phyloP scores from a whole-genome alignment of 2,797 vertebrate species.

The Tiaroga cobitis region DNA sequence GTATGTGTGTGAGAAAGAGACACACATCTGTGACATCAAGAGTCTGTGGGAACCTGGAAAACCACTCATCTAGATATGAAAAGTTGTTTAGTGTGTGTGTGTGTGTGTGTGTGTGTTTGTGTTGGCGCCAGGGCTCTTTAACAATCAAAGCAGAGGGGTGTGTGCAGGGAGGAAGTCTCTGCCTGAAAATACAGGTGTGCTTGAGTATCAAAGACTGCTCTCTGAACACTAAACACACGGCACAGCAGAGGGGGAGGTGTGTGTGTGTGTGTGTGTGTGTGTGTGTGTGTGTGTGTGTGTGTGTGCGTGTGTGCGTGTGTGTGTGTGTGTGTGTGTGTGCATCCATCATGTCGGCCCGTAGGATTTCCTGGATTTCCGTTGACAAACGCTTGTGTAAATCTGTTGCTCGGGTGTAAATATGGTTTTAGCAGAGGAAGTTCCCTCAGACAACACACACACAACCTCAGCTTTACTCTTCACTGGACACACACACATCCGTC shows the following conservation, averaged over 20 bases:
- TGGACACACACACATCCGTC: neutral
- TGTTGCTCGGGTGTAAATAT: constrained; percentile 45
- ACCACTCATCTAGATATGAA: neutral
- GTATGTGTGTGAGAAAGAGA: neutral
- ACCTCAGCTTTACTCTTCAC: too few species aligned
- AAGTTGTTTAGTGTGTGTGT: constrained; percentile 28
- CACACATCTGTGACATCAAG: neutral
- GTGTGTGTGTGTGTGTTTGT: constrained; percentile 74
- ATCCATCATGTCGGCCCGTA: neutral
- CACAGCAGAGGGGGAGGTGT: neutral
- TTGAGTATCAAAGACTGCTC: constrained; percentile 83
- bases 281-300: constrained; percentile 41
- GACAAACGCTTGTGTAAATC: constrained; percentile 49
- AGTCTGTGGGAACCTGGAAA: constrained; percentile 35
- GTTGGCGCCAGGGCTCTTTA: constrained; percentile 83
- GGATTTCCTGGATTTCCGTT: constrained; percentile 62
- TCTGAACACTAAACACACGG: constrained; percentile 72
- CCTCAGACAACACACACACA: constrained; percentile 6
- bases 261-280: constrained; percentile 47
- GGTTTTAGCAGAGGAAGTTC: constrained; percentile 56
- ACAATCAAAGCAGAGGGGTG: constrained; percentile 85
- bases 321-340: constrained; percentile 24
- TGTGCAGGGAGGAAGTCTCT: constrained; percentile 82
- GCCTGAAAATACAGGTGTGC: constrained; percentile 85
- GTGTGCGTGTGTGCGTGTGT: constrained; percentile 39